Percentiles rank a stretch among this genome's conserved stretches.
phyloP scores from a whole-genome alignment of 2,888 invertebrate species.

The Keiferia lycopersicella region DNA sequence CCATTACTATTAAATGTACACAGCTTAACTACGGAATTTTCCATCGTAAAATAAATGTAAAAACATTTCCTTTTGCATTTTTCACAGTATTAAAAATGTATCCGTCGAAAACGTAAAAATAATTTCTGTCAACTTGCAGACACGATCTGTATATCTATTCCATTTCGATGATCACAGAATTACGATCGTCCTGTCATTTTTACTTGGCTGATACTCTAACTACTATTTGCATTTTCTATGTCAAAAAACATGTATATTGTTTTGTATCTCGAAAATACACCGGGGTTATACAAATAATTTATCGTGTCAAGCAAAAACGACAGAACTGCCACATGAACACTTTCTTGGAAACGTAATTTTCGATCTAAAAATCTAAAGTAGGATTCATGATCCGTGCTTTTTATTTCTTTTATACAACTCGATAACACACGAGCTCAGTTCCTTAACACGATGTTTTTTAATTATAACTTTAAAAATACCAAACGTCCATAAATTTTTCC shows the following conservation, averaged over 20 bases:
- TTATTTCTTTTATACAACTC: conserved; percentile 67
- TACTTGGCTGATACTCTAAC: conserved; percentile 47
- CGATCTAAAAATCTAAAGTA: conserved; percentile 76
- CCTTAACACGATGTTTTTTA: conserved; percentile 71
- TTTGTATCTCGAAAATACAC: conserved; percentile 64
- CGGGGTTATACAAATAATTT: conserved; percentile 28
- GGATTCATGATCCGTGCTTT: conserved; percentile 80
- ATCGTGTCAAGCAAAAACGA: conserved; percentile 42
- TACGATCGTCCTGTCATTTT: conserved; percentile 49
- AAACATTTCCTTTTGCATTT: conserved; percentile 60
- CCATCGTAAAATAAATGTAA: conserved; percentile 72
- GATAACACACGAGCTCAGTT: conserved; percentile 56
- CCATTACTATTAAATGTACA: conserved; percentile 66
- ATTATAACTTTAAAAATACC: conserved; percentile 80
- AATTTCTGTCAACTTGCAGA: conserved; percentile 69
- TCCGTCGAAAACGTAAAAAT: conserved; percentile 71
- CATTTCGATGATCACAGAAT: conserved; percentile 77
- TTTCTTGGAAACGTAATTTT: conserved; percentile 79
- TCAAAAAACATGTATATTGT: conserved; percentile 49
- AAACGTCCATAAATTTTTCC: conserved; percentile 79
- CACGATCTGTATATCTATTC: conserved; percentile 72
- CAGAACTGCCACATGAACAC: conserved; percentile 66
- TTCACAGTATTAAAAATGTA: conserved; percentile 62
- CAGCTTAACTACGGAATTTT: conserved; percentile 77
- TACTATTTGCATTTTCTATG: conserved; percentile 35